Evolutionary conservation across 2,888 invertebrate species (phyloP), one percentile per base, ranked within the genome.

Genomic region (Nemurella pictetii): DNA sequence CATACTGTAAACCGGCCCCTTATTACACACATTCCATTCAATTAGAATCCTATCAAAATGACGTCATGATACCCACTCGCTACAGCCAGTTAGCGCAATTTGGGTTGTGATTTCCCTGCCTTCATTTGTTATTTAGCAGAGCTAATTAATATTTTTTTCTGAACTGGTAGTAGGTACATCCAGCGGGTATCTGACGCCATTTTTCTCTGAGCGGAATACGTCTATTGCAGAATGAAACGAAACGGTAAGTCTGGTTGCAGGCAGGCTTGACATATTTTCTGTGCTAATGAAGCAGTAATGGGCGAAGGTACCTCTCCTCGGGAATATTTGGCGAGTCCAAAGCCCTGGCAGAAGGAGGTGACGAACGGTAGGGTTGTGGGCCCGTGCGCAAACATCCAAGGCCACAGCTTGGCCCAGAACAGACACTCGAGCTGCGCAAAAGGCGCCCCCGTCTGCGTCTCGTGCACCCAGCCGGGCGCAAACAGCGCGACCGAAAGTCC

Each of bases 391-490:
- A 93, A 93, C n/a, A 96, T 90, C 89, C 92, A 94, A 0, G 94
- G 94, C 93, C 94, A 94, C 0, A 97, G 88, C 86, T 93, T 93
- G 86, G 92, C 92, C 97, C 97, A 97, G 88, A 96, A 94, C 36
- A 93, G 92, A 83, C 94, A 93, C 89, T 97, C 96, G 27, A 95
- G 90, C 85, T 92, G 89, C 80, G 93, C 89, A 89, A 95, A 89
- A 0, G 87, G 75, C n/a, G 87, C 87, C 9, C 87, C 87, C 32
- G 87, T 83, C 3, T 87, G 89, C 4, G 92, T 94, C 91, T 99
- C 99, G 89, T 95, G 95, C 0, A 96, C 96, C 99, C 99, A 99
- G 12, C 96, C 99, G 0, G 96, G 97, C 0, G 98, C 99, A 91
- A 99, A 99, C 86, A 99, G 93, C 0, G 98, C 99, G 77, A 95